Conservation (phyloP, 1,140 invertebrate genomes). For the Solenopsis invicta region DNA sequence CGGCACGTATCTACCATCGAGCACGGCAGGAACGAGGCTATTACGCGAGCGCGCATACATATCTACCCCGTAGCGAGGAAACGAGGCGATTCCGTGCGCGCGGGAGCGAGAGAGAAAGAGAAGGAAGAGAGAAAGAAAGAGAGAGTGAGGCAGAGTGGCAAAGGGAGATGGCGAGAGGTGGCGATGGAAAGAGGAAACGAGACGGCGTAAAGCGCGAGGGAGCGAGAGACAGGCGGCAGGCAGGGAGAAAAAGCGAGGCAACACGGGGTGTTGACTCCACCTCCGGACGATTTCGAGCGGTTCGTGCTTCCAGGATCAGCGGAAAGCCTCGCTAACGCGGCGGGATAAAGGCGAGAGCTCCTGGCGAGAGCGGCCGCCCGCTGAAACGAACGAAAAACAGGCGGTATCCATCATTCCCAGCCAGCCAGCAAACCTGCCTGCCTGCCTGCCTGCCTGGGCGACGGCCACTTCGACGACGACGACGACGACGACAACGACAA, state of each 20-base stretch:
- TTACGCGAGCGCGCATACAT: constrained; percentile 84
- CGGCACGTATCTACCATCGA: constrained; percentile 84
- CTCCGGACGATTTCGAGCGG: constrained; percentile 82
- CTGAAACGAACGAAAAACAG: constrained; percentile 72
- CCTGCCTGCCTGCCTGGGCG: constrained; percentile 22
- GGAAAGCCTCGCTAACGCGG: constrained; percentile 82
- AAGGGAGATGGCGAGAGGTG: constrained; percentile 71
- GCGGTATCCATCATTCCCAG: constrained; percentile 70
- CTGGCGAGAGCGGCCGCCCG: constrained; percentile 58
- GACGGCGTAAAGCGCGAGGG: constrained; percentile 19
- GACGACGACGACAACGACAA: background rate
- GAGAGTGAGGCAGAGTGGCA: constrained; percentile 63
- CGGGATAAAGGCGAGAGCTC: constrained; percentile 80
- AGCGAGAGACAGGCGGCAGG: constrained; percentile 68
- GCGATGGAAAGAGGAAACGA: constrained; percentile 43
- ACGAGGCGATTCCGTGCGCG: constrained; percentile 72
- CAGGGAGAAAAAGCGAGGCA: constrained; percentile 61
- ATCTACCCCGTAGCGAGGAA: constrained; percentile 76
- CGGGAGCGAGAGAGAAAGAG: constrained; percentile 67
- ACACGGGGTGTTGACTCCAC: constrained; percentile 79
- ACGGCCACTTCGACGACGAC: constrained; percentile 46
- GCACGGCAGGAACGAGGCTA: constrained; percentile 85
- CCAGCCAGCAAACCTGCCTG: constrained; percentile 30
- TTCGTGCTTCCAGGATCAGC: constrained; percentile 84
- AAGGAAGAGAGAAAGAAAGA: constrained; percentile 68